Base-by-base conservation (phyloP, 2,113 vertebrate species). In the Pangasianodon gigas region DNA sequence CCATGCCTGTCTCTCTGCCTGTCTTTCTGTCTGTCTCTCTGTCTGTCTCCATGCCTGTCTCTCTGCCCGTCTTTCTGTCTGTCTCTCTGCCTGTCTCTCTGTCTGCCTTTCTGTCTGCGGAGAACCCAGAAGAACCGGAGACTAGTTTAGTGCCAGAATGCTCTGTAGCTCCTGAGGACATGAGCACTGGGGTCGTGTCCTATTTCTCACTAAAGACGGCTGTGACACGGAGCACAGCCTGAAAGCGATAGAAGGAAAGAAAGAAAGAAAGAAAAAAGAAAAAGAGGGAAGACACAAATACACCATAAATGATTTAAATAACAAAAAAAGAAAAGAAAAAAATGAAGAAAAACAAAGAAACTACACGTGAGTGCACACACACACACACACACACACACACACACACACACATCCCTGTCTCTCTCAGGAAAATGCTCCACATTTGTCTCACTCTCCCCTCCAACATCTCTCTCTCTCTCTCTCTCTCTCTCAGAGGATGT, bases 101-200 rank as follows among this genome's bases (percentile, higher is more conserved):
- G n/a, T 4, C 67, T 88, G 84, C 89, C 84, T 93, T 89, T 91
- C 86, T 90, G 93, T 90, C 89, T 60, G n/a, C 77, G 2, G 1
- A 8, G 51, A 80, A 5, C 13, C 46, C 79, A 32, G 51, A n/a
- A 81, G 79, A 81, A 14, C 51, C 21, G 16, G 8, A n/a, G 48
- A n/a, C 11, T n/a, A n/a, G 29, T 82, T n/a, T 54, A 54, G 1
- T 52, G 80, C 8, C 52, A 52, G 26, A n/a, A 6, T n/a, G 26
- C 79, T 1, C 91, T 93, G 92, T 90, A 89, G 88, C 88, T 92
- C 87, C 87, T 86, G 71, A 75, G 16, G 71, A 75, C 60, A 56
- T 93, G 87, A 94, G 89, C 92, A 92, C 91, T 48, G 13, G 13
- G 14, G 11, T 41, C 7, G 9, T 19, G 69, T 74, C 69, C 69